phyloP scores from a whole-genome alignment of 2,888 invertebrate genomes.

The Rugalucina vietnamica region DNA sequence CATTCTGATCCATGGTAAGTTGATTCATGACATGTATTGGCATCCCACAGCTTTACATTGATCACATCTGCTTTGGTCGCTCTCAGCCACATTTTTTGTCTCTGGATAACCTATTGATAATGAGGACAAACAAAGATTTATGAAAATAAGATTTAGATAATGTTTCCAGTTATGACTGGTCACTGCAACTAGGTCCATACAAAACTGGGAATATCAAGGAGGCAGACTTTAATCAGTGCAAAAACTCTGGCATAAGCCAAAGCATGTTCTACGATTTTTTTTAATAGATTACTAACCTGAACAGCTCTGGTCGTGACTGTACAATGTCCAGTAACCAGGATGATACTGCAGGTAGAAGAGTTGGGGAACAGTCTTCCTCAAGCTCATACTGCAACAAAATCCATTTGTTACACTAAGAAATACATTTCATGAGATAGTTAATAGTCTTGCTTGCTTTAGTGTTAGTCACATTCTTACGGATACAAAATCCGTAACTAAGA shows the following conservation, averaged over 20 bases:
- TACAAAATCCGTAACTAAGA: too few relatives aligned
- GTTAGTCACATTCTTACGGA: too few relatives aligned
- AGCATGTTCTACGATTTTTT: not conserved
- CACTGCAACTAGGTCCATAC: not conserved
- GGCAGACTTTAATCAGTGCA: not conserved
- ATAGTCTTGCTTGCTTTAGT: too few relatives aligned
- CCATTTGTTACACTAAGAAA: not conserved
- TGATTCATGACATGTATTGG: too few relatives aligned
- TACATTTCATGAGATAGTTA: too few relatives aligned
- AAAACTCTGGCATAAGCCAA: not conserved
- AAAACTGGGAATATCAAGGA: not conserved
- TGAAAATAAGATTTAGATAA: not conserved
- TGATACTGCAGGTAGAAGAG: slow-evolving; percentile 56
- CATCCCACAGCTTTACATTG: too few relatives aligned
- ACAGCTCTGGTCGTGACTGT: not conserved
- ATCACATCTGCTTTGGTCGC: too few relatives aligned
- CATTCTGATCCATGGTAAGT: too few relatives aligned
- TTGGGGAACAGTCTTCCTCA: not conserved
- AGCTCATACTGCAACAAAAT: slow-evolving; percentile 44
- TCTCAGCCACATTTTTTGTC: too few relatives aligned
- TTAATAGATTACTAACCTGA: not conserved
- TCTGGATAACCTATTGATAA: not conserved
- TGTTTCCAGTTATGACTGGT: not conserved
- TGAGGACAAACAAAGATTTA: not conserved
- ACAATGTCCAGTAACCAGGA: slow-evolving; percentile 59